Conservation (phyloP, 2,797 vertebrate species). For the Platyrinchus mystaceus region DNA sequence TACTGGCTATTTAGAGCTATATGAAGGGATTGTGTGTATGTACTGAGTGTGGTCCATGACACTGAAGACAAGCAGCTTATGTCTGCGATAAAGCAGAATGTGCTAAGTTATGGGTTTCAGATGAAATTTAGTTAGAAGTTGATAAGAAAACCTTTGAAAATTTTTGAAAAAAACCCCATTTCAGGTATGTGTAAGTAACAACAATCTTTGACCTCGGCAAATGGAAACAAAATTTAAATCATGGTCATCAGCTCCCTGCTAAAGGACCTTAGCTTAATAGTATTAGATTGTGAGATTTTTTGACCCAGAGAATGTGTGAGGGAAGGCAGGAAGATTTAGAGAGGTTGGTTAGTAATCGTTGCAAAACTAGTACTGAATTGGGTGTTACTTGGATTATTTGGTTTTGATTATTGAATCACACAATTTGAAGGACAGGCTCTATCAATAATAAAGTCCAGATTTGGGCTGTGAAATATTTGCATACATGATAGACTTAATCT, state of each 20-base stretch:
- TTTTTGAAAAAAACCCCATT: neutral
- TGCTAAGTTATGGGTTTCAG: neutral
- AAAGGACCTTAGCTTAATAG: neutral
- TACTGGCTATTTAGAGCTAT: neutral
- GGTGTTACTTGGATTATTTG: neutral
- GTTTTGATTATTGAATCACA: neutral
- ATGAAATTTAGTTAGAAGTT: neutral
- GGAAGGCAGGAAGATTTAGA: neutral
- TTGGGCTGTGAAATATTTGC: neutral
- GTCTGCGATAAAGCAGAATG: neutral
- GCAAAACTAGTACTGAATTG: neutral
- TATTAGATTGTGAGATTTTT: neutral
- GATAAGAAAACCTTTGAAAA: neutral
- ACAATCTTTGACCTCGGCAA: neutral
- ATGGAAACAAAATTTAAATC: neutral
- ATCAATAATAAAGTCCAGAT: neutral
- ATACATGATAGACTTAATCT: neutral
- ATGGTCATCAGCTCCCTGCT: neutral
- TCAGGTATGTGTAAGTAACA: neutral
- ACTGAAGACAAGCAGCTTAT: neutral
- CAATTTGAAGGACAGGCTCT: neutral
- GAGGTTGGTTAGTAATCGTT: neutral
- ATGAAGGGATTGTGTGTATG: neutral
- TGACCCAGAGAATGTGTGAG: neutral
- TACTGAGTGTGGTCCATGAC: neutral